phyloP scores from a whole-genome alignment of 1,140 invertebrate genomes.

The Adoxophyes honmai region DNA sequence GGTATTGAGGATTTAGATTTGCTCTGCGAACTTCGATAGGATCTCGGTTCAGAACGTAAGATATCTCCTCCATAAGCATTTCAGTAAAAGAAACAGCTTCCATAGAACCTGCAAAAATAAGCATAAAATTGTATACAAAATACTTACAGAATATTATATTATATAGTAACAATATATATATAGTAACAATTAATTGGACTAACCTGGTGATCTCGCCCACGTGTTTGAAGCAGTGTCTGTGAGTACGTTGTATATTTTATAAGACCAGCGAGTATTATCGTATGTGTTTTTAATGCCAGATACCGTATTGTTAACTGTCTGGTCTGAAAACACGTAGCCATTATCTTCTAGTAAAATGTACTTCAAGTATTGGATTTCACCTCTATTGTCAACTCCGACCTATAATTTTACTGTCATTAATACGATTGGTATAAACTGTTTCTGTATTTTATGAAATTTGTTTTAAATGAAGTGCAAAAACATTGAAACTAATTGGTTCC shows the following conservation, averaged over 20 bases:
- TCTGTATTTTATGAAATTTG: too few species aligned
- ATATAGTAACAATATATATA: too few species aligned
- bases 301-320: neutral
- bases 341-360: conserved; percentile 77
- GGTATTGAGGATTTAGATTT: conserved; percentile 70
- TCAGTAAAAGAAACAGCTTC: conserved; percentile 83
- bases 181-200: neutral
- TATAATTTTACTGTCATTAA: conserved; percentile 2
- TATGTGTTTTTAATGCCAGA: conserved; percentile 17
- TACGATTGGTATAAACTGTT: too few species aligned
- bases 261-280: conserved; percentile 12
- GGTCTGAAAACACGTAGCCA: conserved; percentile 77
- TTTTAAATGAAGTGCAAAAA: too few species aligned
- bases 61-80: conserved; percentile 87
- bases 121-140: too few species aligned
- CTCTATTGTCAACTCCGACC: conserved; percentile 78
- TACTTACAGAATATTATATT: too few species aligned
- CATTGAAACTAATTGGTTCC: too few species aligned
- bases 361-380: conserved; percentile 79
- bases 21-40: conserved; percentile 79
- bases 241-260: conserved; percentile 30
- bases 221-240: conserved; percentile 58
- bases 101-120: conserved; percentile 77
- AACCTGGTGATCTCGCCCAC: conserved; percentile 63
- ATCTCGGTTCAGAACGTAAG: conserved; percentile 79